A percentile compares a stretch with the other conserved stretches of the same genome.
These are phyloP conservation scores for Chaunax sp. DNA, from an alignment of 2,797 vertebrate genomes.

Conservation along the genomic window DNA sequence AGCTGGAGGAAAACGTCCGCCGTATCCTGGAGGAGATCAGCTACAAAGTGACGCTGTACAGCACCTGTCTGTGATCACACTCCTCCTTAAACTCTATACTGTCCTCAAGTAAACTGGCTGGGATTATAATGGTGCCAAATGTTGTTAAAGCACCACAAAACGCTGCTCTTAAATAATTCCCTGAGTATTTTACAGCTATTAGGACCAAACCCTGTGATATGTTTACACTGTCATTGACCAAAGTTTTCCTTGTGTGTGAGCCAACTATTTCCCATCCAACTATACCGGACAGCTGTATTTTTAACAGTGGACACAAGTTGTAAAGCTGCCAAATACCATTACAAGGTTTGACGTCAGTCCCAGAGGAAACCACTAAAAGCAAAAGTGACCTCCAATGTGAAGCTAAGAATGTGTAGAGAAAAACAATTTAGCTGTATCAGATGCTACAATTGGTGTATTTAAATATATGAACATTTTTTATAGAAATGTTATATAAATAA, in stretches of 20 bases:
- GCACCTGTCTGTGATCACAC: slow-evolving; percentile 85
- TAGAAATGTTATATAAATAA: slow-evolving; percentile 13
- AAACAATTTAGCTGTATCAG: slow-evolving; percentile 12
- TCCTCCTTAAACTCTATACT: background rate
- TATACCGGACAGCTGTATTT: slow-evolving; percentile 10
- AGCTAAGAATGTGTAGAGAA: slow-evolving; percentile 31
- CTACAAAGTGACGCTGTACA: slow-evolving; percentile 91
- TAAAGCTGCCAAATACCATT: slow-evolving; percentile 34
- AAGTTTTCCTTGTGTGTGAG: background rate
- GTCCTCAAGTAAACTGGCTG: background rate
- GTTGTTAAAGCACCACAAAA: slow-evolving; percentile 5
- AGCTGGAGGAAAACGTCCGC: slow-evolving; percentile 86
- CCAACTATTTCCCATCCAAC: background rate
- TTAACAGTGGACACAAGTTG: slow-evolving; percentile 25
- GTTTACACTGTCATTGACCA: slow-evolving; percentile 24
- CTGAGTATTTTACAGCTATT: slow-evolving; percentile 9
- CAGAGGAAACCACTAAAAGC: slow-evolving; percentile 60
- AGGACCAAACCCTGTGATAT: slow-evolving; percentile 34
- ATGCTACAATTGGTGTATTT: slow-evolving; percentile 37
- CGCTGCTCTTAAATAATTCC: slow-evolving; percentile 4
- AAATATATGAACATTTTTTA: slow-evolving; percentile 41
- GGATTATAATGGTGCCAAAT: slow-evolving; percentile 6
- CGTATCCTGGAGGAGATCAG: slow-evolving; percentile 91
- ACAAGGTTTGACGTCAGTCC: slow-evolving; percentile 30
- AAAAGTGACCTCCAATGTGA: slow-evolving; percentile 59